Percentiles rank a stretch among this genome's conserved stretches.
These are phyloP conservation scores for Plectrocnemia conspersa DNA, from an alignment of 1,140 invertebrate genomes.

Conservation along the genomic window DNA sequence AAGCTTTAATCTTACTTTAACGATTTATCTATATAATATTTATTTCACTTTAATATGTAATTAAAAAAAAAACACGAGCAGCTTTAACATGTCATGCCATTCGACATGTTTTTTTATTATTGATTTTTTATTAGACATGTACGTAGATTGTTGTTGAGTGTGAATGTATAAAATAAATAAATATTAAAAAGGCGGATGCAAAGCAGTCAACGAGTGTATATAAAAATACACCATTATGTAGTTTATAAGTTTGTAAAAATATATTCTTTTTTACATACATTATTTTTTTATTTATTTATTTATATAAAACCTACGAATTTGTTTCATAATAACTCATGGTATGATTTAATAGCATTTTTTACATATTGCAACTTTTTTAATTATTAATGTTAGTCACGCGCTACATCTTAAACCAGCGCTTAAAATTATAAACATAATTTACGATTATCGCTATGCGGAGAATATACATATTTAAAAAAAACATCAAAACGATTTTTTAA, in stretches of 20 bases:
- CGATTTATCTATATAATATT: conserved; percentile 28
- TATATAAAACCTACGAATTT: neutral
- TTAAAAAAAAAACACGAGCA: neutral
- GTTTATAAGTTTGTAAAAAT: conserved; percentile 28
- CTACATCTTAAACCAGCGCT: no score
- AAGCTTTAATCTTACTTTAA: neutral
- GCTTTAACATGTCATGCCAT: neutral
- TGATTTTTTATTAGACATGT: conserved; percentile 12
- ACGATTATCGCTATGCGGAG: no score
- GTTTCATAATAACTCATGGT: no score
- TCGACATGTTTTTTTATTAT: neutral
- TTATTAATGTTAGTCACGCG: no score
- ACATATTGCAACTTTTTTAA: no score
- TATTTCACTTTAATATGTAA: conserved; percentile 26
- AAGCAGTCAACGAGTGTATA: conserved; percentile 27
- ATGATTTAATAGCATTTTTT: no score
- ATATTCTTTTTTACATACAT: conserved; percentile 24
- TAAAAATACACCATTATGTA: conserved; percentile 24
- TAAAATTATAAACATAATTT: no score
- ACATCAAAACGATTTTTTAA: no score
- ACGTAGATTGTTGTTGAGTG: conserved; percentile 25
- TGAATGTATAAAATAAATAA: conserved; percentile 28
- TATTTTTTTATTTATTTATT: conserved; percentile 3
- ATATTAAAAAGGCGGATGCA: conserved; percentile 23
- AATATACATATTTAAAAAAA: no score